Evolutionary conservation across 2,113 vertebrate species (phyloP), one percentile per base, ranked within the genome.

Genomic region (Myiozetetes cayanensis): DNA sequence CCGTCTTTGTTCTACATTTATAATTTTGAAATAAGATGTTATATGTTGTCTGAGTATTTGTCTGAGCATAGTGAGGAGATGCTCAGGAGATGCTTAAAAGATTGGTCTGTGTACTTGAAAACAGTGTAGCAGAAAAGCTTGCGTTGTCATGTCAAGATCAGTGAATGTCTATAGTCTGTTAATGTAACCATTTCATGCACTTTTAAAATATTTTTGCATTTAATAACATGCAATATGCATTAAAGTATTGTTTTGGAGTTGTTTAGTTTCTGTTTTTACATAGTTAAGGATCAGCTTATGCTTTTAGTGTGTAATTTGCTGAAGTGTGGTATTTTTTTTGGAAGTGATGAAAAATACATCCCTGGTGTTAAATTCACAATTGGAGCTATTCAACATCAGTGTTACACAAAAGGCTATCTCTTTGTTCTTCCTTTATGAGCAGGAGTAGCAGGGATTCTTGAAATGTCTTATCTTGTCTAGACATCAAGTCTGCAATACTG

Each of bases 381-480:
- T 81, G 90, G 89, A 94, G 65, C 72, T 52, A 89, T 97, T 96
- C 62, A 47, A 75, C 31, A 20, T 82, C 37, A 30, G 73, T 66
- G 35, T 95, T 97, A 35, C 86, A 89, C 86, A 90, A 94, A 95
- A 95, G 92, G 89, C 87, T 87, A 87, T 96, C 94, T 96, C 89
- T 96, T 77, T 93, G 92, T 97, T 96, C 89, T 95, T 96, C 37
- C 75, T 95, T 94, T 81, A 94, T 77, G 77, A 96, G 92, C 49
- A n/a, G 7, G 49, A 96, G 96, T 89, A 85, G 87, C 39, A 37
- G 79, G 55, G 74, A 86, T 97, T 97, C 94, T 96, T 97, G 88
- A 97, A 95, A 87, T 92, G 50, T 84, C 92, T 95, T 97, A 98
- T 98, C 98, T 98, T 98, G 98, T 98, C 98, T 98, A 98, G 98